A percentile compares a stretch with the other conserved stretches of the same genome.
Conservation (phyloP, 2,888 invertebrate genomes). For the Gymnocheta viridis region DNA sequence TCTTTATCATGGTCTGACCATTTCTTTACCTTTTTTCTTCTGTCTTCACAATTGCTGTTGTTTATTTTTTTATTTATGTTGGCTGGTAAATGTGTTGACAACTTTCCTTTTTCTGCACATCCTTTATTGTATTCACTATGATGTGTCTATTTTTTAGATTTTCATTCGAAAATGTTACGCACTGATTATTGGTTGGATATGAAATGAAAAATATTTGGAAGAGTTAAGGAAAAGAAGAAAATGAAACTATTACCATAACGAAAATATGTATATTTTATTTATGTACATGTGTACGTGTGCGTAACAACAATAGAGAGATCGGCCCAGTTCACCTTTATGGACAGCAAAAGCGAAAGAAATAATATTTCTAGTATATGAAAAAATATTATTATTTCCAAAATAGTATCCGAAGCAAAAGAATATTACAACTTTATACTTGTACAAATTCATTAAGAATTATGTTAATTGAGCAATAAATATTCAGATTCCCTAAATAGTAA, state of each 20-base stretch:
- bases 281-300: not conserved
- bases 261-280: not conserved
- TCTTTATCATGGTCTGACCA: slow-evolving; percentile 24
- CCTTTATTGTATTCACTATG: slow-evolving; percentile 2
- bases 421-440: too few species aligned
- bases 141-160: slow-evolving; percentile 35
- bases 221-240: not conserved
- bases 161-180: slow-evolving; percentile 59
- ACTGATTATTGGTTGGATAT: slow-evolving; percentile 50
- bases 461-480: too few species aligned
- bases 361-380: too few species aligned
- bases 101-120: slow-evolving; percentile 43
- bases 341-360: not conserved
- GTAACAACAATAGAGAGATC: too few species aligned
- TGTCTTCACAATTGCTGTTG: slow-evolving; percentile 14
- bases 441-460: not conserved
- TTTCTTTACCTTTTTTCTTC: not conserved
- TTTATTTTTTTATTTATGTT: slow-evolving; percentile 46
- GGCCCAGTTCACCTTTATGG: not conserved
- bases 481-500: too few species aligned
- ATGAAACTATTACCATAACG: not conserved
- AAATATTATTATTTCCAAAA: too few species aligned
- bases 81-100: slow-evolving; percentile 62
- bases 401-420: too few species aligned
- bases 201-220: not conserved